Percentiles rank a stretch among this genome's conserved stretches.
phyloP scores from a whole-genome alignment of 1,140 invertebrate species.

The Ceratitis capitata region DNA sequence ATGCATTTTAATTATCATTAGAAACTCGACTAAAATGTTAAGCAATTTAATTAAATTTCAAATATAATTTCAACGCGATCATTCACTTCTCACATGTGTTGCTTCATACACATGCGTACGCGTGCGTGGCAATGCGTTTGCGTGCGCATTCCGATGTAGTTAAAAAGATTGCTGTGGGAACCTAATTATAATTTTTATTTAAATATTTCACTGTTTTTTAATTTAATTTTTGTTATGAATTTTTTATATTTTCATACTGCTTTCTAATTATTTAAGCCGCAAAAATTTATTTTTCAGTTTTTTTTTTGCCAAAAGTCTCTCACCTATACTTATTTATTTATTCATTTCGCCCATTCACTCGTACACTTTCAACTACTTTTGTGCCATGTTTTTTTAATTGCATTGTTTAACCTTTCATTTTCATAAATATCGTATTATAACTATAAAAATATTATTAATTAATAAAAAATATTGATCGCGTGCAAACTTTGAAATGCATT shows the following conservation, averaged over 20 bases:
- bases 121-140: not conserved
- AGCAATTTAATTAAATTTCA: slow-evolving; percentile 24
- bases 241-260: not conserved
- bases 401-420: slow-evolving; percentile 28
- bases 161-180: not conserved
- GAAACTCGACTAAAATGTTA: slow-evolving; percentile 9
- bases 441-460: not conserved
- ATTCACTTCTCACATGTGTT: not conserved
- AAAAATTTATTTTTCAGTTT: not conserved
- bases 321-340: not conserved
- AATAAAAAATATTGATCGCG: slow-evolving; percentile 16
- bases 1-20: not conserved
- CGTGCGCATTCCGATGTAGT: not conserved
- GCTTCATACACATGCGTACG: not conserved
- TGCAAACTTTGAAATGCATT: slow-evolving; percentile 11
- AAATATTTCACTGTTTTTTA: not conserved
- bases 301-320: not conserved
- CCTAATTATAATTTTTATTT: not conserved
- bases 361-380: too few species aligned
- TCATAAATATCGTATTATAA: not conserved
- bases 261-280: not conserved
- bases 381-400: slow-evolving; percentile 32
- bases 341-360: not conserved
- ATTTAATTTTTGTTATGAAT: not conserved
- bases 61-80: not conserved